Percentiles rank a stretch among this genome's conserved stretches.
These are phyloP conservation scores for Leptopilina drosophilae DNA, from an alignment of 2,888 invertebrate genomes.

Conservation along the genomic window DNA sequence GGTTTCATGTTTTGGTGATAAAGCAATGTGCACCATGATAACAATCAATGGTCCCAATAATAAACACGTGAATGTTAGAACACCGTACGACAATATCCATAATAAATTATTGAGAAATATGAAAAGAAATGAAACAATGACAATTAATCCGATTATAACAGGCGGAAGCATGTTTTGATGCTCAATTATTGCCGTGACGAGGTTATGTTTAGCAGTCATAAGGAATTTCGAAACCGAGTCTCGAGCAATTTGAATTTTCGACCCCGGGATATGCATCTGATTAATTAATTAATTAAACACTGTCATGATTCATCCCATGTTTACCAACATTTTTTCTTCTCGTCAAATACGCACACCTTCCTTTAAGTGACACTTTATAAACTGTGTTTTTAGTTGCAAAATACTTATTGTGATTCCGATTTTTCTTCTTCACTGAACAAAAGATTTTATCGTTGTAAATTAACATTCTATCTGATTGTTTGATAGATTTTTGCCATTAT, in stretches of 20 bases:
- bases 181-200: conserved; percentile 31
- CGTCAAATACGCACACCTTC: neutral
- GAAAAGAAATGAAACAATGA: conserved; percentile 47
- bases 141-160: conserved; percentile 48
- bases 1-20: conserved; percentile 83
- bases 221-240: conserved; percentile 11
- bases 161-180: conserved; percentile 53
- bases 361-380: conserved; percentile 2
- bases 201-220: conserved; percentile 37
- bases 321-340: neutral
- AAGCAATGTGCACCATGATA: conserved; percentile 82
- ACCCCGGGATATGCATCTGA: conserved; percentile 30
- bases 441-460: too few relatives aligned
- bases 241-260: conserved; percentile 6
- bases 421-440: too few relatives aligned
- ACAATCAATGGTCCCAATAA: conserved; percentile 76
- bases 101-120: conserved; percentile 63
- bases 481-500: too few relatives aligned
- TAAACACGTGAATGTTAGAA: conserved; percentile 70
- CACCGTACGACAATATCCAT: conserved; percentile 60
- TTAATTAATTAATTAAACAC: neutral
- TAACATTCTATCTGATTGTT: too few relatives aligned
- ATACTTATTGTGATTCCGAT: too few relatives aligned
- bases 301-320: conserved; percentile 31
- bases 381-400: too few relatives aligned